Evolutionary conservation across 2,113 vertebrate species (phyloP).

Genomic region (Lagopus leucura): DNA sequence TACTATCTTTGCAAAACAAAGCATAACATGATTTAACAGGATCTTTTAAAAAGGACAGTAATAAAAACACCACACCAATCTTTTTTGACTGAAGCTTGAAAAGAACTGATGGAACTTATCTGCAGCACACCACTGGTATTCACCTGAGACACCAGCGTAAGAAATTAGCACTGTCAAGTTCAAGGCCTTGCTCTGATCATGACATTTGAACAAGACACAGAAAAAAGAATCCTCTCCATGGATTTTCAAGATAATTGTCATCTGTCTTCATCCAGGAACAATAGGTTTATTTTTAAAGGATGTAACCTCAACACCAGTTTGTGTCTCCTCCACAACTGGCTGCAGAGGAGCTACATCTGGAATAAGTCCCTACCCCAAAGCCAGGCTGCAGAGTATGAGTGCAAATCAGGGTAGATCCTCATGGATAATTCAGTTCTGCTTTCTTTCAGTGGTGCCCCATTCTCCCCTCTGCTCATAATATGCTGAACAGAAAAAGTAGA

Average conservation of each 20-base stretch:
- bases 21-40: not conserved
- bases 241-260: not conserved
- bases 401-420: not conserved
- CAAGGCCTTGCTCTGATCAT: not conserved
- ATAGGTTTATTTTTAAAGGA: not conserved
- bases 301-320: not conserved
- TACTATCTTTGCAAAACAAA: not conserved
- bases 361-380: not conserved
- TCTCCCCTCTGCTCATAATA: not conserved
- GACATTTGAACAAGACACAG: not conserved
- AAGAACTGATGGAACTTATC: not conserved
- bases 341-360: not conserved
- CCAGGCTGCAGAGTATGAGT: not conserved
- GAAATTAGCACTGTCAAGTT: not conserved
- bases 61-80: not conserved
- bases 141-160: not conserved
- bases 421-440: not conserved
- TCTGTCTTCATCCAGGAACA: not conserved
- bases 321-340: not conserved
- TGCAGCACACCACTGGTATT: not conserved
- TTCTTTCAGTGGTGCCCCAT: not conserved
- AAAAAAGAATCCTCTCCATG: not conserved
- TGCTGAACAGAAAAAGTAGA: accelerated
- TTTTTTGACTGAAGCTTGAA: not conserved
- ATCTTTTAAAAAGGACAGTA: not conserved